phyloP scores from a whole-genome alignment of 2,113 vertebrate genomes.

The Colaptes auratus region DNA sequence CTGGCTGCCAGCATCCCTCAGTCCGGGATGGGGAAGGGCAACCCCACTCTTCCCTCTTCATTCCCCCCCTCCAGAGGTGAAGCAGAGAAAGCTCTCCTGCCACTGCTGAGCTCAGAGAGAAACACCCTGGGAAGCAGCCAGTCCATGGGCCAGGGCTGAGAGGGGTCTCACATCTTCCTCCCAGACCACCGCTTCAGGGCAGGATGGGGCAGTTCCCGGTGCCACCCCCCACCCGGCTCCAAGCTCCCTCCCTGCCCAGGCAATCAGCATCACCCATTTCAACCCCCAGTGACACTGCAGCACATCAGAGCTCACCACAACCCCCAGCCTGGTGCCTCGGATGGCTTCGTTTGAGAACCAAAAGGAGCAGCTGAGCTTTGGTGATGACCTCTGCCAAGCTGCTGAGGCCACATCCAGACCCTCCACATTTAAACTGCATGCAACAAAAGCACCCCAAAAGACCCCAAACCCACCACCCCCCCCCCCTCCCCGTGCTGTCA shows the following conservation, averaged over 20 bases:
- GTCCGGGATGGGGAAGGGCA: background rate
- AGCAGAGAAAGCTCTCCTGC: background rate
- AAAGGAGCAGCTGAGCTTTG: background rate
- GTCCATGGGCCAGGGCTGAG: rapidly evolving
- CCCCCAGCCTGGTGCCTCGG: background rate
- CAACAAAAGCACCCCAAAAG: background rate
- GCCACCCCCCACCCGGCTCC: background rate
- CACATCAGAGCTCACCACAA: background rate
- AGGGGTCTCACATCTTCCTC: background rate
- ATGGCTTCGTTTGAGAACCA: background rate
- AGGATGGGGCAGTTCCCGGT: background rate
- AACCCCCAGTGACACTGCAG: background rate
- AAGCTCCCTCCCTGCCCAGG: background rate
- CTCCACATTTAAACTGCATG: constrained; percentile 60
- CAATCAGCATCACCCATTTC: background rate
- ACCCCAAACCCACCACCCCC: background rate
- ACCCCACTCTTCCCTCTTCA: background rate
- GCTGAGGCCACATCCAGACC: background rate
- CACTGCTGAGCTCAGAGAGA: background rate
- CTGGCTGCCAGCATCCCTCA: background rate
- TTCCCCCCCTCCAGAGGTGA: background rate
- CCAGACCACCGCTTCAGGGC: background rate
- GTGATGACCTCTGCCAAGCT: background rate
- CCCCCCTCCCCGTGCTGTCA: background rate
- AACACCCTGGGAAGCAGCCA: background rate